These are phyloP conservation scores for Thumatha senex DNA, from an alignment of 2,888 invertebrate species.

Conservation along the genomic window DNA sequence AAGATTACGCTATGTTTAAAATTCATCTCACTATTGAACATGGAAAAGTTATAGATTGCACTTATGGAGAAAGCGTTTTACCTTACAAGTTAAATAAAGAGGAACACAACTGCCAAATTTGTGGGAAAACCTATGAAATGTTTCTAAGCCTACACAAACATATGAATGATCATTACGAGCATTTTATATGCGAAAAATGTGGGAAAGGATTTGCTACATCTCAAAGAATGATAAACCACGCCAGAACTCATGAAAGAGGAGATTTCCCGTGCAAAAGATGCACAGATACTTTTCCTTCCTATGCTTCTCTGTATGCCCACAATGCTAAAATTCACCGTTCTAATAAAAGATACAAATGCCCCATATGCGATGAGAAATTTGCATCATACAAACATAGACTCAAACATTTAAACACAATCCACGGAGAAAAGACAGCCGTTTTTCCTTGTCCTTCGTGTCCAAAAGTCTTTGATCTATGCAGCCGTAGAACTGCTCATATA, in stretches of 20 bases:
- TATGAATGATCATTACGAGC: slow-evolving; percentile 76
- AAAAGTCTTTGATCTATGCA: slow-evolving; percentile 71
- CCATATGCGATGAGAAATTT: slow-evolving; percentile 75
- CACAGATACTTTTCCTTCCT: slow-evolving; percentile 58
- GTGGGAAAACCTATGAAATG: slow-evolving; percentile 72
- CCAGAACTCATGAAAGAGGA: slow-evolving; percentile 65
- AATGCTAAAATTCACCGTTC: slow-evolving; percentile 65
- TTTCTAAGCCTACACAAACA: slow-evolving; percentile 74
- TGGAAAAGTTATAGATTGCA: slow-evolving; percentile 57
- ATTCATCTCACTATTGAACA: slow-evolving; percentile 58
- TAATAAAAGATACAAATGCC: slow-evolving; percentile 74
- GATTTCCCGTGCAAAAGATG: slow-evolving; percentile 71
- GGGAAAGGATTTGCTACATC: slow-evolving; percentile 72
- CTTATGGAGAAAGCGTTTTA: slow-evolving; percentile 67
- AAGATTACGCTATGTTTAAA: slow-evolving; percentile 61
- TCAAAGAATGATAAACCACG: slow-evolving; percentile 71
- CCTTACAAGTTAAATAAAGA: slow-evolving; percentile 72
- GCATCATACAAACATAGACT: slow-evolving; percentile 69
- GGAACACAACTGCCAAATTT: slow-evolving; percentile 68
- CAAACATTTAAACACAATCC: slow-evolving; percentile 66
- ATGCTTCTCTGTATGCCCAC: slow-evolving; percentile 65
- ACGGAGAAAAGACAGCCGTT: slow-evolving; percentile 68
- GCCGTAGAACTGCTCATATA: slow-evolving; percentile 69
- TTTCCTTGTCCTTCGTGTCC: slow-evolving; percentile 73
- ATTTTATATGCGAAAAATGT: slow-evolving; percentile 75